These are phyloP conservation scores for Acanthosoma haemorrhoidale DNA, from an alignment of 2,888 invertebrate species.

Conservation along the genomic window DNA sequence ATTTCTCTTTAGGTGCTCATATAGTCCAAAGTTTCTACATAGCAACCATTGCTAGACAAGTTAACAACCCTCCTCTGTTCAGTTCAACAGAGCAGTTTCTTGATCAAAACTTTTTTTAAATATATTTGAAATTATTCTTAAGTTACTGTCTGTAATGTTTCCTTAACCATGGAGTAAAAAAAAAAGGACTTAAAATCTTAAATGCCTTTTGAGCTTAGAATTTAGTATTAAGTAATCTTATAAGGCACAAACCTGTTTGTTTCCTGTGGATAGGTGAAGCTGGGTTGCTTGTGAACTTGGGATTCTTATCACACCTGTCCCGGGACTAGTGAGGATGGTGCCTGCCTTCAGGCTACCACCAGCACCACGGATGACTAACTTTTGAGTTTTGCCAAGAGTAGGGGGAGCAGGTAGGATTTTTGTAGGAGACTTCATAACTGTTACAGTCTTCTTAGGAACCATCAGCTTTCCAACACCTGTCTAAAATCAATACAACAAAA, in stretches of 20 bases:
- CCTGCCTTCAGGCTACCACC: conserved; percentile 36
- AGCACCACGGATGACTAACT: conserved; percentile 52
- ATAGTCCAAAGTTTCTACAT: no score
- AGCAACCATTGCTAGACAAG: no score
- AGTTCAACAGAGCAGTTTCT: no score
- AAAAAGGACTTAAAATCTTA: no score
- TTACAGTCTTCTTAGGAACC: conserved; percentile 48
- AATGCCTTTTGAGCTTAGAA: no score
- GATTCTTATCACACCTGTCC: conserved; percentile 51
- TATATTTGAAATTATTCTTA: no score
- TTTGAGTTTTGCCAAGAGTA: conserved; percentile 47
- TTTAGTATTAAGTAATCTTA: no score
- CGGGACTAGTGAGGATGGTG: conserved; percentile 42
- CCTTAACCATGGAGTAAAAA: no score
- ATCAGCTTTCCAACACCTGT: conserved; percentile 51
- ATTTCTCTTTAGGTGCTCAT: no score
- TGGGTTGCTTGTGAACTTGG: conserved; percentile 58
- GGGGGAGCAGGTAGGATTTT: conserved; percentile 62
- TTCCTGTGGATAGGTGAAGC: conserved; percentile 50
- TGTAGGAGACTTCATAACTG: conserved; percentile 60
- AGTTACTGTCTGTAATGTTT: no score
- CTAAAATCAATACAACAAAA: not conserved
- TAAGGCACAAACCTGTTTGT: conserved; percentile 36
- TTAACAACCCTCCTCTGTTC: no score
- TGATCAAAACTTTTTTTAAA: no score